phyloP scores from a whole-genome alignment of 2,113 vertebrate species.

The Menidia beryllina region DNA sequence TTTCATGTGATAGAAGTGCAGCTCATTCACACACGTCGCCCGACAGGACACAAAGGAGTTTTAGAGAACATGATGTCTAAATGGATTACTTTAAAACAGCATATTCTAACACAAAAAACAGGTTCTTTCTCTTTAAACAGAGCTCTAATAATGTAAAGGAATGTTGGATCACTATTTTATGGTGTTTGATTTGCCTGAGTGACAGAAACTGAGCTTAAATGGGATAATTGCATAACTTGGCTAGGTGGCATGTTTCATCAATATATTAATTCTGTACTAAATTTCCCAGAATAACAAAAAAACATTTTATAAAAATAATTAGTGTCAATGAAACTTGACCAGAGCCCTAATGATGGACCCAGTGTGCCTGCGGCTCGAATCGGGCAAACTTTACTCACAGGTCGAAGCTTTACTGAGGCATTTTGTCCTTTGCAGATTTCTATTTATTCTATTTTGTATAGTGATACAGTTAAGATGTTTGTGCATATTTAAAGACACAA shows the following conservation, averaged over 20 bases:
- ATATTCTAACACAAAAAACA: conserved; percentile 36
- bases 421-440: too few relatives aligned
- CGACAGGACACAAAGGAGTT: conserved; percentile 10
- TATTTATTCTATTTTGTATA: too few relatives aligned
- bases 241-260: not conserved
- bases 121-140: not conserved
- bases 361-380: too few relatives aligned
- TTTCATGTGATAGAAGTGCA: not conserved
- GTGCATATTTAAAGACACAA: too few relatives aligned
- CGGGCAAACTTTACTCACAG: too few relatives aligned
- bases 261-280: not conserved
- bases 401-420: too few relatives aligned
- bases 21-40: not conserved
- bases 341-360: too few relatives aligned
- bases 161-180: conserved; percentile 28
- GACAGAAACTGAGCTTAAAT: not conserved
- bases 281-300: not conserved
- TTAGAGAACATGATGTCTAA: conserved; percentile 16
- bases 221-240: not conserved
- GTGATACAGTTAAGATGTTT: too few relatives aligned
- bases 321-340: not conserved
- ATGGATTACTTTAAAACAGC: conserved; percentile 23
- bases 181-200: not conserved
- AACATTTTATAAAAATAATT: not conserved
- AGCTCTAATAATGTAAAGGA: conserved; percentile 20